phyloP scores from a whole-genome alignment of 2,113 vertebrate genomes.

The Alces alces region DNA sequence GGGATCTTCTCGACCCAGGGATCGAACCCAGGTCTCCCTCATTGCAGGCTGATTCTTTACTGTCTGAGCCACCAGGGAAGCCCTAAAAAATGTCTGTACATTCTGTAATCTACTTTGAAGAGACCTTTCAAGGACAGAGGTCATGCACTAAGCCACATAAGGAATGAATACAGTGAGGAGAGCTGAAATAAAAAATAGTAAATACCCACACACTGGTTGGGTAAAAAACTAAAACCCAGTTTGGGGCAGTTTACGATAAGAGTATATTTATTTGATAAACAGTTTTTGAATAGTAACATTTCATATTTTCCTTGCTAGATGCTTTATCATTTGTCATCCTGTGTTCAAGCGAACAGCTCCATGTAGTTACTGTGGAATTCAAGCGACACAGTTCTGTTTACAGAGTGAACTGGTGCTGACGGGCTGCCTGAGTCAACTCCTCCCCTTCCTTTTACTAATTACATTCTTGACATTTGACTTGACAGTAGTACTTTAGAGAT shows the following conservation, averaged over 20 bases:
- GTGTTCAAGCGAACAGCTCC: background rate
- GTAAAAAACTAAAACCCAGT: background rate
- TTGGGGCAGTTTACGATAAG: background rate
- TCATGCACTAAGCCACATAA: background rate
- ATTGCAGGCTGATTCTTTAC: background rate
- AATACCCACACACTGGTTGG: background rate
- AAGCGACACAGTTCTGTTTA: conserved; percentile 45
- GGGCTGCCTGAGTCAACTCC: conserved; percentile 5
- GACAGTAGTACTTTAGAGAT: conserved; percentile 32
- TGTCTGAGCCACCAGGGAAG: background rate
- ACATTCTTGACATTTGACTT: conserved; percentile 63
- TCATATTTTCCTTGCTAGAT: background rate
- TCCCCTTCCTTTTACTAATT: conserved; percentile 58
- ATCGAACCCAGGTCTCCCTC: background rate
- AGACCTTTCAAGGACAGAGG: conserved; percentile 6
- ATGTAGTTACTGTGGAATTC: conserved; percentile 38
- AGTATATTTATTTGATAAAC: conserved; percentile 45
- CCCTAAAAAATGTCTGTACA: conserved; percentile 1
- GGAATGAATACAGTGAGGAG: background rate
- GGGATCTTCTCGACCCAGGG: background rate
- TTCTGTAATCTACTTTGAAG: conserved; percentile 40
- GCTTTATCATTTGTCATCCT: conserved; percentile 34
- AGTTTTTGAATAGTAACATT: background rate
- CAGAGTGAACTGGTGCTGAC: background rate
- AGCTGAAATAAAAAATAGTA: conserved; percentile 19